A percentile compares a stretch with the other conserved stretches of the same genome.
These are phyloP conservation scores for Siphlonurus alternatus DNA, from an alignment of 2,888 invertebrate species.

Conservation along the genomic window DNA sequence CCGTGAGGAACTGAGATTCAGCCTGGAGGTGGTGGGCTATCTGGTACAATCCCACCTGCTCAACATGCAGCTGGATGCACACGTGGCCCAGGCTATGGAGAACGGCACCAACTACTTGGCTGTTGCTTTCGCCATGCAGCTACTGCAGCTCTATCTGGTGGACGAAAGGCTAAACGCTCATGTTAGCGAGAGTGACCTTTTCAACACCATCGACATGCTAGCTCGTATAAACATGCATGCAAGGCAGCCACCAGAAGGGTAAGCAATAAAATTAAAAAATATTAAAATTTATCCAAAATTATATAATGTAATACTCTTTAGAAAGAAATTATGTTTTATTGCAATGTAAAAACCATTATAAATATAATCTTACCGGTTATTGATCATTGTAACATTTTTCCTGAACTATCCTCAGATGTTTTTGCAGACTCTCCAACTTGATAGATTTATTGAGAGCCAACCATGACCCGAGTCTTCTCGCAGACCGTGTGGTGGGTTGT, in stretches of 20 bases:
- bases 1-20: constrained; percentile 76
- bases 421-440: constrained; percentile 42
- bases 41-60: constrained; percentile 70
- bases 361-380: too few species aligned
- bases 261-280: too few species aligned
- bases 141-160: constrained; percentile 71
- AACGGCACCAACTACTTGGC: constrained; percentile 64
- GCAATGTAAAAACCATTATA: too few species aligned
- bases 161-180: constrained; percentile 58
- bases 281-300: too few species aligned
- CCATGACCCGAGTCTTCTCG: constrained; percentile 54
- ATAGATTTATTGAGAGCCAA: constrained; percentile 64
- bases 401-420: too few species aligned
- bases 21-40: constrained; percentile 80
- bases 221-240: constrained; percentile 57
- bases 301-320: too few species aligned
- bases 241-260: constrained; percentile 54
- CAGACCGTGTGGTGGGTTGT: constrained; percentile 61
- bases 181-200: constrained; percentile 69
- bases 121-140: constrained; percentile 77
- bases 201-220: constrained; percentile 71
- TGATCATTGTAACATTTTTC: too few species aligned
- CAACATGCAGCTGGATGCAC: constrained; percentile 53
- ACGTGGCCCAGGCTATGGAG: constrained; percentile 74
- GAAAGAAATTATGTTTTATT: too few species aligned